These are phyloP conservation scores for Scartelaos histophorus DNA, from an alignment of 2,113 vertebrate genomes.

Conservation along the genomic window DNA sequence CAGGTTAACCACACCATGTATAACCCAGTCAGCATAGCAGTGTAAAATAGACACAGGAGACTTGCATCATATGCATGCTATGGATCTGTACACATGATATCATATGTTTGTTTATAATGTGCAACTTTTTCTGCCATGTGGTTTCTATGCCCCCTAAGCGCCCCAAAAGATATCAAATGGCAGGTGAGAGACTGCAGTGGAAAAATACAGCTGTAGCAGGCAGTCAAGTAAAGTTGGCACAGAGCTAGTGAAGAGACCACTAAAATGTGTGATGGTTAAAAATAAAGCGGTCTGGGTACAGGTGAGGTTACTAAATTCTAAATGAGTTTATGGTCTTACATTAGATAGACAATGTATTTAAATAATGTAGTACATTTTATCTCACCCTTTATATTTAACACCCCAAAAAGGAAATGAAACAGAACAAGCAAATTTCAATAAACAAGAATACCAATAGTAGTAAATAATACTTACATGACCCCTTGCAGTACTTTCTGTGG, in stretches of 20 bases:
- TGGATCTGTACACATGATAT: background rate
- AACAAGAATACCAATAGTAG: background rate
- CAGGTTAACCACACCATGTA: background rate
- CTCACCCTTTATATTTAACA: background rate
- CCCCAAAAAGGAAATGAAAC: background rate
- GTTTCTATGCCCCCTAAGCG: slow-evolving; percentile 16
- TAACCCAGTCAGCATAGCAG: background rate
- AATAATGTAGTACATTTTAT: background rate
- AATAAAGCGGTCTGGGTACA: slow-evolving; percentile 68
- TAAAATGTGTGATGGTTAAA: slow-evolving; percentile 70
- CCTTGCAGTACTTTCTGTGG: slow-evolving; percentile 98
- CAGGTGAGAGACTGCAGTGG: slow-evolving; percentile 44
- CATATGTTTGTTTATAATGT: slow-evolving; percentile 8
- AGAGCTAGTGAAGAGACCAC: slow-evolving; percentile 58
- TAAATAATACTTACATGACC: slow-evolving; percentile 91
- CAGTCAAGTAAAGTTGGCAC: slow-evolving; percentile 39
- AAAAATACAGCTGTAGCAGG: slow-evolving; percentile 62
- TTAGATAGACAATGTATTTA: too few relatives aligned
- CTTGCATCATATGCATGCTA: slow-evolving; percentile 14
- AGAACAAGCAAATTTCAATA: background rate
- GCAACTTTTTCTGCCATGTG: background rate
- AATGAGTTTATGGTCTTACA: background rate
- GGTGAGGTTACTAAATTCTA: background rate
- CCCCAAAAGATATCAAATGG: slow-evolving; percentile 36
- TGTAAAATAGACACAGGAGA: background rate